Evolutionary conservation across 1,140 invertebrate species (phyloP), one percentile per base, ranked within the genome.

Genomic region (Probaryconus sp.): DNA sequence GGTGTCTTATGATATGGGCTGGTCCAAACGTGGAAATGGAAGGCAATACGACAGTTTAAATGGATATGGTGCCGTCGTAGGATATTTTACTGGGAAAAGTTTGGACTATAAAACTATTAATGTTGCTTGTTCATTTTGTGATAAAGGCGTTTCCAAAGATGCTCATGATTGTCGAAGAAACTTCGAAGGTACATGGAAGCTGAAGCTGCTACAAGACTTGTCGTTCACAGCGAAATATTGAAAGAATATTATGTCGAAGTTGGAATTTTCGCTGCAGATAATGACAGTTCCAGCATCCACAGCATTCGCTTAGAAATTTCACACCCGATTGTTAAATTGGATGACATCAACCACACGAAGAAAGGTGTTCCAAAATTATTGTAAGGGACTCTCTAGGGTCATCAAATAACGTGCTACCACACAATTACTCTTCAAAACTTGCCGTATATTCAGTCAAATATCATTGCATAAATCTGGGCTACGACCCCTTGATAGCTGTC

Each of bases 1-100:
- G n/a, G 64, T 50, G 2, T 77, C 75, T 0, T 73, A 67, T 6
- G 63, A 75, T 21, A 70, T 75, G 65, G 72, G 50, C 6, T 74
- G 50, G 53, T 14, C 20, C 0, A 74, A 61, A 38, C 20, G 56
- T 14, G 71, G 64, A 14, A 64, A 64, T 28, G 65, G 72, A 0
- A 67, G 17, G 11, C 64, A 64, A 9, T 75, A 70, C 31, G 71
- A 74, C 18, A 74, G 71, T 24, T 6, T 74, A 6, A 74, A 74
- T 11, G 51, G 71, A 3, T 75, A 70, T 9, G 65, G 2, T 3
- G 64, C 43, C 0, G 42, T 65, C 3, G 65, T 60, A n/a, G 72
- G 72, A 1, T 63, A 38, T 42, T 61, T 63, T 17, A 43, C 45
- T 5, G 60, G 67, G 1, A 51, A 55, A 28, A 11, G 64, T n/a